Percentiles rank a stretch among this genome's conserved stretches.
These are phyloP conservation scores for Nemopilema nomurai DNA, from an alignment of 30 jellyfish, hydroid and myxozoan species.

Conservation along the genomic window DNA sequence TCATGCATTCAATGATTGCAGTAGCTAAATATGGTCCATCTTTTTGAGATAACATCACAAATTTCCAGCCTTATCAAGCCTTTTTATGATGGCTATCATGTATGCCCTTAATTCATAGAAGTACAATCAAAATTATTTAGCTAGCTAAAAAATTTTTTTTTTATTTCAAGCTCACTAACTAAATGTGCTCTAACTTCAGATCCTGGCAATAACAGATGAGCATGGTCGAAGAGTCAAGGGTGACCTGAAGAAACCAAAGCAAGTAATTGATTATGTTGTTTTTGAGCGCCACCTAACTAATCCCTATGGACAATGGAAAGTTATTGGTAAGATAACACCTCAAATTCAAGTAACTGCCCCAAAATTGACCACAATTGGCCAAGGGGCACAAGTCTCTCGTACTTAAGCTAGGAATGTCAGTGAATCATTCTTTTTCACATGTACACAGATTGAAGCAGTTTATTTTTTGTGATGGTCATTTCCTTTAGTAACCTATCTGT, in stretches of 20 bases:
- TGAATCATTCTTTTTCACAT: neutral
- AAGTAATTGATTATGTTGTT: constrained; percentile 78
- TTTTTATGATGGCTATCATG: no score
- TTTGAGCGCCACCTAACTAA: constrained; percentile 82
- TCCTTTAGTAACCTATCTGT: no score
- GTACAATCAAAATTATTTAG: no score
- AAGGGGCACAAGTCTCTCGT: constrained; percentile 58
- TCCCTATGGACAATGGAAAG: constrained; percentile 90
- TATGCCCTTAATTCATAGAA: no score
- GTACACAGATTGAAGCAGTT: neutral
- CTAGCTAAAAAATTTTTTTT: neutral
- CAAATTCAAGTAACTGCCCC: constrained; percentile 40
- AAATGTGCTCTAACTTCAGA: constrained; percentile 20
- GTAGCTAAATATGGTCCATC: no score
- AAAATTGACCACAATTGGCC: constrained; percentile 8
- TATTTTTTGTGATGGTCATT: neutral
- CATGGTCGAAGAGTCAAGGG: constrained; percentile 78
- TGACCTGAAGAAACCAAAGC: constrained; percentile 62
- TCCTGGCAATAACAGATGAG: constrained; percentile 68
- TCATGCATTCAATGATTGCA: no score
- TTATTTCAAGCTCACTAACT: neutral
- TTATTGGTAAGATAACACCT: constrained; percentile 69
- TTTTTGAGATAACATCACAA: no score
- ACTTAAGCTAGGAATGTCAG: neutral
- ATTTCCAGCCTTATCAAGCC: no score